Evolutionary conservation across 2,113 vertebrate species (phyloP).

Genomic region (Typhlomys cinereus): DNA sequence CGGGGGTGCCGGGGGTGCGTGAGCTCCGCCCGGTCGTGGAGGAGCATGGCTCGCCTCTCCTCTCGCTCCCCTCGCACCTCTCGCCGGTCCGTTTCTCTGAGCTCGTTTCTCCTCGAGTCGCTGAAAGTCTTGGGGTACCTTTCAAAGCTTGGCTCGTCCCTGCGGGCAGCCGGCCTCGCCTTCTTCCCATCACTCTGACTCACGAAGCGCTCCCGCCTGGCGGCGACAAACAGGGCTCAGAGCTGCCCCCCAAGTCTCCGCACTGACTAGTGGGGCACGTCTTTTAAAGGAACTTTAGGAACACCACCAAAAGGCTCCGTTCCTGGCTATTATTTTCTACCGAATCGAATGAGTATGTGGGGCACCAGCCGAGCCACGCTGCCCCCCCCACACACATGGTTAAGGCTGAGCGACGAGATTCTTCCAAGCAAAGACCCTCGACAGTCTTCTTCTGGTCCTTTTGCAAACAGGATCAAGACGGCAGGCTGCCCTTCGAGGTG

Average conservation of each 20-base stretch:
- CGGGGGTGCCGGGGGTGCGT: conserved; percentile 90
- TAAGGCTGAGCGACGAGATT: too few species aligned
- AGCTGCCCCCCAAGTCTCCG: too few species aligned
- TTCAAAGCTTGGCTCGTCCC: conserved; percentile 92
- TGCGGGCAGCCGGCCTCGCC: conserved; percentile 88
- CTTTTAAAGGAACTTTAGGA: conserved; percentile 21
- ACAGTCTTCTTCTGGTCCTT: too few species aligned
- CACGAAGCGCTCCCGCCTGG: conserved; percentile 93
- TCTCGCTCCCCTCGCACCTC: conserved; percentile 92
- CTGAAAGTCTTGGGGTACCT: conserved; percentile 94
- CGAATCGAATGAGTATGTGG: too few species aligned
- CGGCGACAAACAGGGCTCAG: conserved; percentile 60
- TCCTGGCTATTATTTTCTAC: neutral
- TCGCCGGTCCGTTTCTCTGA: conserved; percentile 92
- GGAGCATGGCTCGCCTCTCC: conserved; percentile 91
- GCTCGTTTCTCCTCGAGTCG: conserved; percentile 91
- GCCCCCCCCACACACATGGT: too few species aligned
- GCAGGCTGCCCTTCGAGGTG: too few species aligned
- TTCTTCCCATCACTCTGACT: conserved; percentile 94
- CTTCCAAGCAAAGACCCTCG: too few species aligned
- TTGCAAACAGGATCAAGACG: neutral
- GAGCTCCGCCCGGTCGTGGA: conserved; percentile 90
- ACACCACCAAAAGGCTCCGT: neutral
- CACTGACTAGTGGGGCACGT: too few species aligned
- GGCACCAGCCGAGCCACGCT: too few species aligned